These are phyloP conservation scores for Ophion ventricosus DNA, from an alignment of 2,888 invertebrate species.

Conservation along the genomic window DNA sequence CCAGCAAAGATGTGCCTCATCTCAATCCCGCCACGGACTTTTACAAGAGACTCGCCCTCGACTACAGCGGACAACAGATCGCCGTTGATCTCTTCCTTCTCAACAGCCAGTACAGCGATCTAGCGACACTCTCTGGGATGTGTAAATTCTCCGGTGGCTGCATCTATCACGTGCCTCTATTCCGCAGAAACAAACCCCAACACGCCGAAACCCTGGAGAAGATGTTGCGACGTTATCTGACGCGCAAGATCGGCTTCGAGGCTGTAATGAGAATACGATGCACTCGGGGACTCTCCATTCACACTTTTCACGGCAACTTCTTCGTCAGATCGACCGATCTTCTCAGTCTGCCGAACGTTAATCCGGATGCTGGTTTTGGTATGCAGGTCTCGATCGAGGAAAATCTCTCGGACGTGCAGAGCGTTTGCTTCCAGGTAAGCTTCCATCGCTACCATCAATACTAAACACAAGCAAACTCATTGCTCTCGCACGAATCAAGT, in stretches of 20 bases:
- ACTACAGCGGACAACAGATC: constrained; percentile 98
- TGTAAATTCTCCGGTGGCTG: constrained; percentile 98
- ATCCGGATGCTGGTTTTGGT: constrained; percentile 98
- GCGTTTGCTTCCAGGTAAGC: constrained; percentile 91
- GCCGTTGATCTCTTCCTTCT: constrained; percentile 98
- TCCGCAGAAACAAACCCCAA: constrained; percentile 88
- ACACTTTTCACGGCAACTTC: constrained; percentile 99
- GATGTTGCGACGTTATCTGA: constrained; percentile 94
- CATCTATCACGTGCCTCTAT: constrained; percentile 96
- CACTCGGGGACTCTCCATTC: constrained; percentile 95
- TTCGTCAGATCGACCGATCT: constrained; percentile 99
- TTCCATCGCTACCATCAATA: neutral
- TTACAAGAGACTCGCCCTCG: constrained; percentile 97
- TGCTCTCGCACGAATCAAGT: too few species aligned
- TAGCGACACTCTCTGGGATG: constrained; percentile 96
- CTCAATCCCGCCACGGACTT: constrained; percentile 98
- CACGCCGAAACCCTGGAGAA: constrained; percentile 90
- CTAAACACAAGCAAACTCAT: neutral
- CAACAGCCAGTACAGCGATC: constrained; percentile 96
- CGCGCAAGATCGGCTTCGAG: constrained; percentile 99
- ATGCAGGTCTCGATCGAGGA: constrained; percentile 99
- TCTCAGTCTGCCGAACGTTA: constrained; percentile 97
- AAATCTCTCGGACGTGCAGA: constrained; percentile 92
- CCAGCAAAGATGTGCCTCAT: constrained; percentile 92
- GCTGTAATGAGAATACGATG: constrained; percentile 99